Conservation (phyloP, 2,888 invertebrate species). For the Blera fallax region DNA sequence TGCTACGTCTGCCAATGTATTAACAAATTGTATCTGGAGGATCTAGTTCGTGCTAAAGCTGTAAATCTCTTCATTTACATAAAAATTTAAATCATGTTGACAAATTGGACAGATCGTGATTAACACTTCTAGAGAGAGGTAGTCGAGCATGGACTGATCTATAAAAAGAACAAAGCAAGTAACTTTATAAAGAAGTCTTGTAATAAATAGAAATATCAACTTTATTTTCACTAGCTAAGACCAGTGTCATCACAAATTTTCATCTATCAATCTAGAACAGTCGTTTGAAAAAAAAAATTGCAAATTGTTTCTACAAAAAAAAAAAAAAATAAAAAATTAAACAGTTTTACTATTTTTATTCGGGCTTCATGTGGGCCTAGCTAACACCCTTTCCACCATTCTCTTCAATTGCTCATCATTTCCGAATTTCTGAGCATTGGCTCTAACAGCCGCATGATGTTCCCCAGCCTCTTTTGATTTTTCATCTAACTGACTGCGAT, state of each 20-base stretch:
- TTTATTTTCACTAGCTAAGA: constrained; percentile 16
- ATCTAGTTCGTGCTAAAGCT: neutral
- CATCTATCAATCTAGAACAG: neutral
- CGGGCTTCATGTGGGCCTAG: neutral
- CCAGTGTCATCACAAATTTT: constrained; percentile 2
- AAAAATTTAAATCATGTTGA: neutral
- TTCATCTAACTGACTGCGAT: constrained; percentile 82
- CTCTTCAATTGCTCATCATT: constrained; percentile 83
- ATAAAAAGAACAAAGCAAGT: neutral
- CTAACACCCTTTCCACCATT: constrained; percentile 76
- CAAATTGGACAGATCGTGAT: neutral
- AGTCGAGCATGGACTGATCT: neutral
- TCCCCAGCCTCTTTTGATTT: constrained; percentile 83
- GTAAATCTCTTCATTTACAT: neutral
- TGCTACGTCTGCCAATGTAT: neutral
- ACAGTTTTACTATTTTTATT: neutral
- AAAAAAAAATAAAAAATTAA: too few relatives aligned
- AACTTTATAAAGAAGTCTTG: neutral
- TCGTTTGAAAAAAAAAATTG: neutral
- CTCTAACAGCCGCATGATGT: constrained; percentile 83
- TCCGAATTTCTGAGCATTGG: constrained; percentile 83
- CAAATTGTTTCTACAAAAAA: neutral
- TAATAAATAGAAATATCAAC: neutral
- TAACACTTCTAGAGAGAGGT: too few relatives aligned
- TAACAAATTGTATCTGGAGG: neutral